phyloP scores from a whole-genome alignment of 2,113 vertebrate genomes.

The Natator depressus region DNA sequence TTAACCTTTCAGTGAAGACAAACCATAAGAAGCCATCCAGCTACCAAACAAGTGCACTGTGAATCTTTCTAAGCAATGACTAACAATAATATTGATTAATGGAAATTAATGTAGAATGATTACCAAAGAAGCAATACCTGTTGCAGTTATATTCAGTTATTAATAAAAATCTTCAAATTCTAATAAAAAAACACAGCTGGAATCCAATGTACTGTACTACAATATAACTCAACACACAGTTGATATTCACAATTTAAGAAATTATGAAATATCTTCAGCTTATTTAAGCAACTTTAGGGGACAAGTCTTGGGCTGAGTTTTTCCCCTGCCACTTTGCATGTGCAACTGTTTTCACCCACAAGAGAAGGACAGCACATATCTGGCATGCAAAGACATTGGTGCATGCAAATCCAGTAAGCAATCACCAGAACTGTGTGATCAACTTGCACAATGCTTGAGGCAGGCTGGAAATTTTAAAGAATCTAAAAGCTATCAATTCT shows the following conservation, averaged over 20 bases:
- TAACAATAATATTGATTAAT: neutral
- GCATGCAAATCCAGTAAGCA: fast-evolving
- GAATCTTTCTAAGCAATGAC: conserved; percentile 56
- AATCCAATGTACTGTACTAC: neutral
- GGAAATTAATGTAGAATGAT: conserved; percentile 62
- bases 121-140: neutral
- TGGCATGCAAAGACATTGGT: fast-evolving
- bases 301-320: neutral
- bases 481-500: fast-evolving
- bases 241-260: neutral
- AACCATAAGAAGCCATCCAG: conserved; percentile 66
- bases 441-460: neutral
- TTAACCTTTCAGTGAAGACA: conserved; percentile 70
- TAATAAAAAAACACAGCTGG: conserved; percentile 49
- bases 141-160: neutral
- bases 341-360: neutral
- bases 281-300: neutral
- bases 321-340: neutral
- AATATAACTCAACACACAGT: neutral
- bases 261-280: neutral
- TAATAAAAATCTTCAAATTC: neutral
- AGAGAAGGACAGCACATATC: neutral
- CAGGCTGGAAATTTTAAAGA: fast-evolving
- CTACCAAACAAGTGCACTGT: conserved; percentile 43
- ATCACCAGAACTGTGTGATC: neutral